Conservation (phyloP, 2,113 vertebrate genomes). For the Anseranas semipalmata region DNA sequence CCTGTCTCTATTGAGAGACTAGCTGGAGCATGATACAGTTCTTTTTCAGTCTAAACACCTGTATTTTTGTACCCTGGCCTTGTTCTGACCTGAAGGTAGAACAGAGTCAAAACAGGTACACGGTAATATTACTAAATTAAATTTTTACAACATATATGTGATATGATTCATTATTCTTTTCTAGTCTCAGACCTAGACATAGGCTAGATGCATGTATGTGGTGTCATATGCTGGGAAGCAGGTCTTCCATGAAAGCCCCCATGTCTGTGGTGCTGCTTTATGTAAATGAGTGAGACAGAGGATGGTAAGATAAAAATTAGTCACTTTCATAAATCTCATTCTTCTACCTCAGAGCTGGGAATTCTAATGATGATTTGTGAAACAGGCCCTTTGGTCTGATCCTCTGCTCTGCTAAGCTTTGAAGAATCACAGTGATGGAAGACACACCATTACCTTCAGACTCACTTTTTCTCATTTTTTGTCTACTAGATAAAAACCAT, state of each 20-base stretch:
- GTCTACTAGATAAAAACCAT: background rate
- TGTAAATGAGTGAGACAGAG: background rate
- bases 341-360: too few species aligned
- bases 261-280: background rate
- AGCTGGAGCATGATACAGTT: background rate
- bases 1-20: background rate
- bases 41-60: background rate
- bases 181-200: background rate
- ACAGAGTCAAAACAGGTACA: background rate
- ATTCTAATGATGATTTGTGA: background rate
- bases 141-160: background rate
- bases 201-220: background rate
- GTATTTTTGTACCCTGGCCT: background rate
- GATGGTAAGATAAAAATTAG: background rate
- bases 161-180: background rate
- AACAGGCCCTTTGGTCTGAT: background rate
- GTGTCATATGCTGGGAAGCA: background rate
- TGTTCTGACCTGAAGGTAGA: background rate
- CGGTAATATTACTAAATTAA: background rate
- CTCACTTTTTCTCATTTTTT: background rate
- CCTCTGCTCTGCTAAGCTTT: background rate
- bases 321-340: too few species aligned
- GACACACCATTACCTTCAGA: background rate
- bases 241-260: background rate
- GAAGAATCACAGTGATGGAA: background rate